phyloP scores from a whole-genome alignment of 2,113 vertebrate species.

The Semicossyphus pulcher region DNA sequence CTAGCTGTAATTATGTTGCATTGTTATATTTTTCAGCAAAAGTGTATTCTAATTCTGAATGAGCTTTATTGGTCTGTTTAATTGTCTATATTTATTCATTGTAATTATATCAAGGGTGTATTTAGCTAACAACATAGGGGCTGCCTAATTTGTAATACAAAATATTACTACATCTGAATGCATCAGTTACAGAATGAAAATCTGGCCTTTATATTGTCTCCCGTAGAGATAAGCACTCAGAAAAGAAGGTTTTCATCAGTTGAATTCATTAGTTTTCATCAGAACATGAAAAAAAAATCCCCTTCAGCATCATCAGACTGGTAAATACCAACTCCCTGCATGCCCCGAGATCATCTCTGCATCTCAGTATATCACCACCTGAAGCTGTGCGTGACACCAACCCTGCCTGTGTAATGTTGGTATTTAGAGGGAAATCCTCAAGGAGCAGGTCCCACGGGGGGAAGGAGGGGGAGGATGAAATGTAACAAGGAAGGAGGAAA shows the following conservation, averaged over 20 bases:
- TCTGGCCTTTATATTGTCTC: neutral
- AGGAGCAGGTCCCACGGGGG: slow-evolving; percentile 20
- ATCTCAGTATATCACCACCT: slow-evolving; percentile 47
- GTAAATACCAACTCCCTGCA: slow-evolving; percentile 38
- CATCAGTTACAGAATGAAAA: neutral
- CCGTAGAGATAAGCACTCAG: neutral
- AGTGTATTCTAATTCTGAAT: no score
- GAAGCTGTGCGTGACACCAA: slow-evolving; percentile 35
- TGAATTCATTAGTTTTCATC: slow-evolving; percentile 5
- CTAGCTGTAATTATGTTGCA: no score
- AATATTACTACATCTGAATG: no score
- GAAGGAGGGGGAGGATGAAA: neutral
- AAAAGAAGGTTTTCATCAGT: neutral
- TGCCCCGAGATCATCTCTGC: slow-evolving; percentile 15
- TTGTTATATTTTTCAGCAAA: no score
- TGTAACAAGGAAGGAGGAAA: neutral
- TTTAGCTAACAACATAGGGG: no score
- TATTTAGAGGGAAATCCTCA: slow-evolving; percentile 37
- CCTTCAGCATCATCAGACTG: slow-evolving; percentile 13
- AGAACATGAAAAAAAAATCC: slow-evolving; percentile 1
- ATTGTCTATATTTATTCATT: no score
- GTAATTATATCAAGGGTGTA: no score
- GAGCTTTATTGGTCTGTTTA: no score
- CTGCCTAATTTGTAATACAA: no score
- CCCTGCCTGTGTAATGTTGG: slow-evolving; percentile 17